Percentiles rank a stretch among this genome's conserved stretches.
Conservation (phyloP, 2,113 vertebrate genomes). For the Proteles cristata region DNA sequence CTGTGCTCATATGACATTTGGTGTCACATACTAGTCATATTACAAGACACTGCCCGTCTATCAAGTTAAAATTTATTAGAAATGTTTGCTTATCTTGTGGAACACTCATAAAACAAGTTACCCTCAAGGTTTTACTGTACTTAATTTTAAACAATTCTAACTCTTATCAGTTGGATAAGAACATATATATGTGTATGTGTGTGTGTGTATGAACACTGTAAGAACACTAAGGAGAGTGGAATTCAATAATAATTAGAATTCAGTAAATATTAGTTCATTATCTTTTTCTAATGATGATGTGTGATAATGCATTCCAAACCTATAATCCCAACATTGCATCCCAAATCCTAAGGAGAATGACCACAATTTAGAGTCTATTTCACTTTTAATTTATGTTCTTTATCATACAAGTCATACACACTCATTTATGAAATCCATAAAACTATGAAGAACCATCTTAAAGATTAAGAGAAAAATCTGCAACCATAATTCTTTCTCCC, state of each 20-base stretch:
- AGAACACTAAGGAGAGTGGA: not conserved
- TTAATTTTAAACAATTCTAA: not conserved
- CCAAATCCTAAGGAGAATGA: not conserved
- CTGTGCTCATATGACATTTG: too few species aligned
- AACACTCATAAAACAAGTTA: too few species aligned
- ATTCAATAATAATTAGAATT: not conserved
- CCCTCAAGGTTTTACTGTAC: too few species aligned
- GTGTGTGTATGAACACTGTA: not conserved
- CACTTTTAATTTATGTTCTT: not conserved
- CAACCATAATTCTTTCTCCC: not conserved
- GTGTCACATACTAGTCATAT: too few species aligned
- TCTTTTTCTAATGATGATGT: not conserved
- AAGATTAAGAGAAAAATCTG: not conserved
- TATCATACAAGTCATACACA: not conserved
- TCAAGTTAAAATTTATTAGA: too few species aligned
- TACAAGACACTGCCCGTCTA: too few species aligned
- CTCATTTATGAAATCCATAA: not conserved
- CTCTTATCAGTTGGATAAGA: not conserved
- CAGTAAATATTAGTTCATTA: not conserved
- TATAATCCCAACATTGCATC: not conserved
- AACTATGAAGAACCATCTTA: not conserved
- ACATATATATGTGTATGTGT: rapidly evolving
- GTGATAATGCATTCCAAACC: not conserved
- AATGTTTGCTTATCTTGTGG: too few species aligned
- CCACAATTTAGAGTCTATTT: not conserved